Percentiles rank a stretch among this genome's conserved stretches.
Conservation (phyloP, 2,113 vertebrate genomes). For the Lichenostomus cassidix region DNA sequence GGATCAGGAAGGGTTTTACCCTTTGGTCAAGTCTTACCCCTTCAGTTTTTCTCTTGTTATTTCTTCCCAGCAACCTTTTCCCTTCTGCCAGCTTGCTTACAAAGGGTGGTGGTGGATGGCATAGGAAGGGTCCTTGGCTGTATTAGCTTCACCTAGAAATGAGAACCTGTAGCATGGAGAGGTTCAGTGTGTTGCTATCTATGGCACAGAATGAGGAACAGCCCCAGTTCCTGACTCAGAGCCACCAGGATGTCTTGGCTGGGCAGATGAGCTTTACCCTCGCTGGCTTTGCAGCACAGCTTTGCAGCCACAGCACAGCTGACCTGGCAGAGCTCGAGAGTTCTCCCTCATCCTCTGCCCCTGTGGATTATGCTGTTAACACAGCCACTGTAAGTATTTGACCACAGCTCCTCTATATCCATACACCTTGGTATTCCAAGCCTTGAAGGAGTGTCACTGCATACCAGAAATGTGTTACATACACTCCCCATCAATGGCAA, state of each 20-base stretch:
- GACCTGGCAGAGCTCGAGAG: not conserved
- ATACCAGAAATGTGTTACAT: not conserved
- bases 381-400: not conserved
- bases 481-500: fast-evolving
- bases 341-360: not conserved
- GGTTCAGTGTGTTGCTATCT: not conserved
- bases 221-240: not conserved
- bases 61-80: not conserved
- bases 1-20: not conserved
- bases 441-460: not conserved
- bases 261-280: not conserved
- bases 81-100: not conserved
- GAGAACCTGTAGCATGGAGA: not conserved
- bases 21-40: not conserved
- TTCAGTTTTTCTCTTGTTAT: not conserved
- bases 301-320: not conserved
- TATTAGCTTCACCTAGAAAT: not conserved
- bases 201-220: not conserved
- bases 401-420: not conserved
- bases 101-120: not conserved
- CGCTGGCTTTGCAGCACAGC: not conserved
- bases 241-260: not conserved
- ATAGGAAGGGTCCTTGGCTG: not conserved
- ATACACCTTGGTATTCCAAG: not conserved
- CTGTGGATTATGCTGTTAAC: not conserved